phyloP scores from a whole-genome alignment of 2,797 vertebrate genomes.

The Eulemur rubriventer region DNA sequence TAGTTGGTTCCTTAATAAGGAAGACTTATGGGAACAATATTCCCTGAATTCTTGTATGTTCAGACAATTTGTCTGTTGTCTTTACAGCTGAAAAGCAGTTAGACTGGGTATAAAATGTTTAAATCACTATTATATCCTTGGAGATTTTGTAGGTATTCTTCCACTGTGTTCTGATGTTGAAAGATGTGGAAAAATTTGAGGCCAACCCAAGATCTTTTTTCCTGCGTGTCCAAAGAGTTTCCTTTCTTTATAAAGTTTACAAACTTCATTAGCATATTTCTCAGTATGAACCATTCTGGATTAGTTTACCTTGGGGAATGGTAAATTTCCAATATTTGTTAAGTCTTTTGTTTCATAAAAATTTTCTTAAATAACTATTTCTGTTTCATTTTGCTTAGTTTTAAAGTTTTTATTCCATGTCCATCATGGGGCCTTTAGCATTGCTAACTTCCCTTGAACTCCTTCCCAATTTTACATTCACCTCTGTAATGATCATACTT shows the following conservation, averaged over 20 bases:
- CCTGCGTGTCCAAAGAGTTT: not conserved
- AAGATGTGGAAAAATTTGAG: not conserved
- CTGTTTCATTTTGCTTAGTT: not conserved
- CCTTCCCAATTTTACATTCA: not conserved
- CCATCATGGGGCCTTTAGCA: not conserved
- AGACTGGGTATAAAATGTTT: not conserved
- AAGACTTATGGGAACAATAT: not conserved
- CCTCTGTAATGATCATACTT: not conserved
- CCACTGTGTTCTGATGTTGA: not conserved
- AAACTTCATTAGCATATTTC: not conserved
- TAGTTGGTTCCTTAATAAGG: not conserved
- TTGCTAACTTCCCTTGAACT: not conserved
- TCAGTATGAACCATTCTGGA: not conserved
- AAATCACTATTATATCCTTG: not conserved
- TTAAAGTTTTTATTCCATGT: not conserved
- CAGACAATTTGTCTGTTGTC: not conserved
- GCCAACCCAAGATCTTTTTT: not conserved
- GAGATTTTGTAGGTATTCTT: not conserved
- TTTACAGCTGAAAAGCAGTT: not conserved
- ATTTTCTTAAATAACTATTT: not conserved
- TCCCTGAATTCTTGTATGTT: not conserved
- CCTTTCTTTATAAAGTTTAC: not conserved
- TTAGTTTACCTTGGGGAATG: not conserved
- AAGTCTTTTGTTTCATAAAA: not conserved
- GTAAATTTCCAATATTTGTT: not conserved